Conservation (phyloP, 2,888 invertebrate genomes). For the Ormyrus pomaceus region DNA sequence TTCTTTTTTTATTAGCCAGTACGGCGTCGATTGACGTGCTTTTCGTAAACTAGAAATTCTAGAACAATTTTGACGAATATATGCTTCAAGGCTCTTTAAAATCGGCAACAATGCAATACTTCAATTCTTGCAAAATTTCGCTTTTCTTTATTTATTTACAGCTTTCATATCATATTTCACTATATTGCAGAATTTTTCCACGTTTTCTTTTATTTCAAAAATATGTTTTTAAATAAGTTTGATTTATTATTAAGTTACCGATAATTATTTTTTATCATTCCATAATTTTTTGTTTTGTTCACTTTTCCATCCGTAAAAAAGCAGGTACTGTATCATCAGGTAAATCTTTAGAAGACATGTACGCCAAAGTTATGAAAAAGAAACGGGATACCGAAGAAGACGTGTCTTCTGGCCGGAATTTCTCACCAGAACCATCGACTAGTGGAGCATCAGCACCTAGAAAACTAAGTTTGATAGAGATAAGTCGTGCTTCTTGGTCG, state of each 20-base stretch:
- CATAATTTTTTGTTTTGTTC: neutral
- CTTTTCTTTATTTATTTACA: too few relatives aligned
- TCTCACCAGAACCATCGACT: constrained; percentile 41
- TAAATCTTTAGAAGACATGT: constrained; percentile 90
- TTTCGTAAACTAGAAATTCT: too few relatives aligned
- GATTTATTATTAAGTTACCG: neutral
- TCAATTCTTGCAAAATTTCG: too few relatives aligned
- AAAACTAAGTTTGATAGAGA: constrained; percentile 69
- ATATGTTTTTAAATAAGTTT: too few relatives aligned
- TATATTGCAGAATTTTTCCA: too few relatives aligned
- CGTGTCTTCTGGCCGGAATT: neutral
- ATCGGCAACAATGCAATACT: too few relatives aligned
- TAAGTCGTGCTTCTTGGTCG: constrained; percentile 70
- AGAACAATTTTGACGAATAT: too few relatives aligned
- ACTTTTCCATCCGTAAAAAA: neutral
- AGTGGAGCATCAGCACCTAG: constrained; percentile 65
- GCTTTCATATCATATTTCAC: too few relatives aligned
- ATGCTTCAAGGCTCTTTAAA: too few relatives aligned
- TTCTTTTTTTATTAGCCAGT: neutral
- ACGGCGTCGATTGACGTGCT: too few relatives aligned
- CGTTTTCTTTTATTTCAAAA: too few relatives aligned
- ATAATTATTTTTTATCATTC: neutral
- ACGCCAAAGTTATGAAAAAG: constrained; percentile 90
- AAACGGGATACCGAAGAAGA: constrained; percentile 71
- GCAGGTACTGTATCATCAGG: constrained; percentile 62